These are phyloP conservation scores for Lithosia quadra DNA, from an alignment of 2,888 invertebrate species.

Conservation along the genomic window DNA sequence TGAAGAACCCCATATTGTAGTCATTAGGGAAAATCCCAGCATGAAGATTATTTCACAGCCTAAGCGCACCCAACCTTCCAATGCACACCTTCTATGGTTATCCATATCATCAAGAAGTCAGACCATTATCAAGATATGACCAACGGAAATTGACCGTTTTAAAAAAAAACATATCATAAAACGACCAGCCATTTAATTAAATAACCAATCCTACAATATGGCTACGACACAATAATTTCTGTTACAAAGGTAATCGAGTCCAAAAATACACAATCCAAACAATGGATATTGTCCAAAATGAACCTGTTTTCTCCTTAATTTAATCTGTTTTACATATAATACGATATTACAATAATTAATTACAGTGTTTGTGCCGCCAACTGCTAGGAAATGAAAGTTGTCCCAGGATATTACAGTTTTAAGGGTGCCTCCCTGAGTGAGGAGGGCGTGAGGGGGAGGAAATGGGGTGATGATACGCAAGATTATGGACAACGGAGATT, in stretches of 20 bases:
- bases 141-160: too few species aligned
- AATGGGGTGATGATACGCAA: conserved; percentile 23
- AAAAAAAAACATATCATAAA: too few species aligned
- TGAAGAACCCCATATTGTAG: too few species aligned
- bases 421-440: conserved; percentile 4
- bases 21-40: too few species aligned
- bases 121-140: too few species aligned
- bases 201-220: too few species aligned
- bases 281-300: background rate
- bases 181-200: too few species aligned
- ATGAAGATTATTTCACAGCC: too few species aligned
- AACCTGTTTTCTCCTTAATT: conserved; percentile 14
- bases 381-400: conserved; percentile 29
- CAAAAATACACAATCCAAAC: background rate
- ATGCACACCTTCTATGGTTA: too few species aligned
- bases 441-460: background rate
- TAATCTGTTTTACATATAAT: conserved; percentile 19
- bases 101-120: too few species aligned
- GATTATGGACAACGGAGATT: conserved; percentile 27
- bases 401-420: conserved; percentile 33
- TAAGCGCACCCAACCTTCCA: too few species aligned
- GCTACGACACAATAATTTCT: background rate
- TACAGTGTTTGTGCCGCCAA: conserved; percentile 21
- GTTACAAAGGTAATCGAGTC: background rate
- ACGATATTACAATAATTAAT: conserved; percentile 25